Evolutionary conservation across 2,888 invertebrate genomes (phyloP), one percentile per base, ranked within the genome.

Genomic region (Philereme vetulata): DNA sequence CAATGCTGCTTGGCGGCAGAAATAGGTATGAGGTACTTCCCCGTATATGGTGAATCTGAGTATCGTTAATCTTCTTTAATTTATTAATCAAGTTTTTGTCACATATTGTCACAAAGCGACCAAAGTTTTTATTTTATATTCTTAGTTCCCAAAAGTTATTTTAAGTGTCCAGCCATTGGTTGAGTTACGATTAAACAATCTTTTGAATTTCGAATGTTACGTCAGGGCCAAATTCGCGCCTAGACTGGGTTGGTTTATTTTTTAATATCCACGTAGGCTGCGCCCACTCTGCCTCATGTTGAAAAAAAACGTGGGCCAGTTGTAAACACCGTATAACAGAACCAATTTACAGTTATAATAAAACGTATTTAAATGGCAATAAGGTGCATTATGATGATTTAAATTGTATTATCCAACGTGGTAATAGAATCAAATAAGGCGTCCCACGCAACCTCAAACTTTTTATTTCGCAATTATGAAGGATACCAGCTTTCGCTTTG

Each of bases 391-490:
- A 53, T 61, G 35, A 21, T 42, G 8, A 11, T 38, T 21, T 9
- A 40, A 36, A 44, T 51, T 54, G 33, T 33, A 46, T n/a, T 53
- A 49, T 54, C 21, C 56, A 56, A 56, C 53, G 32, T 60, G 57
- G 51, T 50, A 46, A 38, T 35, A 36, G 38, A 9, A 57, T 55
- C 52, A 46, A 52, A 55, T 61, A 57, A 11, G 51, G 65, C 75
- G 68, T 71, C 87, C 86, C 85, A 88, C 88, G 82, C 82, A 72
- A 71, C 80, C 80, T 79, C 80, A 72, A 72, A 75, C 72, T 78
- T 84, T 81, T 83, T 80, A 82, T 86, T 87, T 85, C 82, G 78
- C 77, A 85, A 87, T 78, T 76, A 68, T 72, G 77, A 84, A 84
- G 82, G 82, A 81, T 80, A 80, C 72, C 74, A 72, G 71, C 86